Base-by-base conservation (phyloP, 1,140 invertebrate genomes). In the Chlorops oryzae region DNA sequence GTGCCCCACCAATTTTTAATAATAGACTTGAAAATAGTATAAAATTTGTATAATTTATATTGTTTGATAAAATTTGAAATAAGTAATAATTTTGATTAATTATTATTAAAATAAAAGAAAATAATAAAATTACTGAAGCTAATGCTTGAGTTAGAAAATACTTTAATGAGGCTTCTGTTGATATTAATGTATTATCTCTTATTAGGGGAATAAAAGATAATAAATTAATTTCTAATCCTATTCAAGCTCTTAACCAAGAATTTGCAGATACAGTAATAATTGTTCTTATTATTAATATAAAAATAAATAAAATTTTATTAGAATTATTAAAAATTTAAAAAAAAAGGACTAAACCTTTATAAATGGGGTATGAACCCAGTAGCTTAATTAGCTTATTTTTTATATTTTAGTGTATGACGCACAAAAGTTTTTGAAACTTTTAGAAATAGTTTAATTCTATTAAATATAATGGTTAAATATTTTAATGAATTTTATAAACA, bases 151-250 rank as follows among this genome's bases (percentile, higher is more conserved):
- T 70, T 59, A 77, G 57, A 62, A 78, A 77, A 61, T 76, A 77
- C 73, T 76, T 77, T 72, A 77, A 58, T 28, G 71, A 62, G 35
- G 71, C 56, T 74, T 77, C 73, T 12, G 69, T 55, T 13, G 63
- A 56, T 56, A 66, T 60, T 51, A 70, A 59, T 62, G 75, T 77
- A 55, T 74, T 76, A 39, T 55, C 66, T 51, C 62, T 72, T 61
- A 77, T 66, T 55, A 77, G 48, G 38, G 74, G 74, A 34, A 76
- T 77, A 73, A 77, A 73, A 50, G 64, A 70, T 49, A 78, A 57
- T 51, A 78, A 59, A 71, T 78, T 77, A 73, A 77, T 77, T 75
- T 78, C 74, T 72, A 77, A 64, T n/a, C 74, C 74, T 70, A 78
- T 75, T 74, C 73, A 77, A 66, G 72, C 72, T 52, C 65, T 59